Conservation (phyloP, 2,797 vertebrate species). For the Odontamblyopus rebecca region DNA sequence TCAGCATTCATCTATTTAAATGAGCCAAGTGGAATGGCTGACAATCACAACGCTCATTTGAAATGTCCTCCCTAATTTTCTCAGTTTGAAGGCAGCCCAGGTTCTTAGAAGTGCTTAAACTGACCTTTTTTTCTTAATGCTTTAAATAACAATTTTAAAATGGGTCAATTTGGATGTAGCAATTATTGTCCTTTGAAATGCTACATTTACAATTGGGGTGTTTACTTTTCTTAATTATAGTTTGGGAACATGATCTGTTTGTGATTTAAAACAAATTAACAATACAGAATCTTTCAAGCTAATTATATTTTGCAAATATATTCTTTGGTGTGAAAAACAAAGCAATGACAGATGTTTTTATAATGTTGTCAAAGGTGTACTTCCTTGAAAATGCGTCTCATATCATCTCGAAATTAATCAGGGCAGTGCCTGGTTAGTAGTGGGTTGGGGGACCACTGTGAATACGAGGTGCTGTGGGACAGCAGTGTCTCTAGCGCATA, state of each 20-base stretch:
- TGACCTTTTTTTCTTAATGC: too few species aligned
- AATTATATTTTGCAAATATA: slow-evolving; percentile 18
- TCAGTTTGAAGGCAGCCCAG: too few species aligned
- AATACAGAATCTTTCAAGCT: background rate
- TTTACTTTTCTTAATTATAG: slow-evolving; percentile 1
- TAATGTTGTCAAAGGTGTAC: too few species aligned
- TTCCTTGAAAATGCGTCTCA: too few species aligned
- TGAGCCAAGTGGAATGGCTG: background rate
- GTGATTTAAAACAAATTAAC: background rate
- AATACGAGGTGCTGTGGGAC: background rate
- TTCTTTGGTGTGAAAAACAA: background rate
- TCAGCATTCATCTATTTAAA: background rate
- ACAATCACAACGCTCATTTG: background rate
- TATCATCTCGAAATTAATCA: background rate
- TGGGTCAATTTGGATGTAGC: too few species aligned
- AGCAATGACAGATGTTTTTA: background rate
- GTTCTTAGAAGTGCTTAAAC: too few species aligned
- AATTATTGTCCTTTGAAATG: too few species aligned
- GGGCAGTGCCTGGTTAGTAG: background rate
- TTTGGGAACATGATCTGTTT: background rate
- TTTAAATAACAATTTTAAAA: too few species aligned
- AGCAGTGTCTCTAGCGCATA: background rate
- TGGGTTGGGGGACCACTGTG: background rate
- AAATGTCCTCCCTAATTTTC: background rate
- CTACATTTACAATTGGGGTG: background rate